These are phyloP conservation scores for Ceratosolen solmsi DNA, from an alignment of 1,140 invertebrate genomes.

Conservation along the genomic window DNA sequence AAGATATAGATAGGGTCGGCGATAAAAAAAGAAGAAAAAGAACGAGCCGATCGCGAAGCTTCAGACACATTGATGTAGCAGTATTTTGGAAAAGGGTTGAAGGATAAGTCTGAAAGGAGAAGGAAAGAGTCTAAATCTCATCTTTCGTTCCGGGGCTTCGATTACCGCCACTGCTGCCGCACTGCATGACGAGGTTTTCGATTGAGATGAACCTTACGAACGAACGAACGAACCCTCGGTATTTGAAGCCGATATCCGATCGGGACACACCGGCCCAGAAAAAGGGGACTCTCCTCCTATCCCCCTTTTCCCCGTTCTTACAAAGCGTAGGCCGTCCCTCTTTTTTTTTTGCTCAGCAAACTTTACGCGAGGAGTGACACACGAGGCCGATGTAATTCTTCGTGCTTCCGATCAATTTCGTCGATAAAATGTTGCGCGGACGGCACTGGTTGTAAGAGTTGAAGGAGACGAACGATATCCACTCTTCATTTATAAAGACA, in stretches of 20 bases:
- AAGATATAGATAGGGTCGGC: neutral
- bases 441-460: neutral
- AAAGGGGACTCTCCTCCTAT: conserved; percentile 15
- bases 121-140: conserved; percentile 42
- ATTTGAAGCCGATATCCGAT: conserved; percentile 36
- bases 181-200: conserved; percentile 31
- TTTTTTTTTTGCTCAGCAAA: neutral
- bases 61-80: no score
- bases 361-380: conserved; percentile 34
- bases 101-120: neutral
- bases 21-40: neutral
- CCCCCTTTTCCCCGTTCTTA: neutral
- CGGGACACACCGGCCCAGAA: neutral
- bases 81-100: neutral
- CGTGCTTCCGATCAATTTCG: conserved; percentile 39
- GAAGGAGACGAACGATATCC: conserved; percentile 19
- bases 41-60: neutral
- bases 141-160: conserved; percentile 48
- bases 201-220: conserved; percentile 22
- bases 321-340: no score
- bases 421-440: conserved; percentile 22
- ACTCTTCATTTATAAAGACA: conserved; percentile 49
- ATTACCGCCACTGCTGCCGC: conserved; percentile 5
- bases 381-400: conserved; percentile 13
- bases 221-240: conserved; percentile 9